Evolutionary conservation across 2,113 vertebrate genomes (phyloP).

Genomic region (Myodes glareolus): DNA sequence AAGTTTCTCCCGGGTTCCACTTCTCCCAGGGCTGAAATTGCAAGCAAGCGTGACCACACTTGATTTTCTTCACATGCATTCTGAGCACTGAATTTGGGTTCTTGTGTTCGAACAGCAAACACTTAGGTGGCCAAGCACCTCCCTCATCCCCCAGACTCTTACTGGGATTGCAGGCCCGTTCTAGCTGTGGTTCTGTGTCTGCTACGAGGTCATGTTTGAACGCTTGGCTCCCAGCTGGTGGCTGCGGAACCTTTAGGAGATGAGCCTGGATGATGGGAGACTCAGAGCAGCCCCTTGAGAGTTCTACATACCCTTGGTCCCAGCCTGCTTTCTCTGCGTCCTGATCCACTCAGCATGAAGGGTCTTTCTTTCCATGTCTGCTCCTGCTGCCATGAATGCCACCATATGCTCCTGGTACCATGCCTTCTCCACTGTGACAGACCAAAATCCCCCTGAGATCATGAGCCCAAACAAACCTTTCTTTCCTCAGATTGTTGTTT

Average conservation of each 20-base stretch:
- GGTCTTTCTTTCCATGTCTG: not conserved
- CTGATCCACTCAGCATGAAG: not conserved
- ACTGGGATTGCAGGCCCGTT: too few relatives aligned
- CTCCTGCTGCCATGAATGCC: not conserved
- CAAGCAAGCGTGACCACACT: not conserved
- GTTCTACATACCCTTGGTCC: not conserved
- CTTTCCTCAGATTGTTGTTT: not conserved
- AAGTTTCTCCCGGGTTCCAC: not conserved
- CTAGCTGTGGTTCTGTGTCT: not conserved
- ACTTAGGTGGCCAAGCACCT: not conserved
- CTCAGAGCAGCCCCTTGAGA: too few relatives aligned
- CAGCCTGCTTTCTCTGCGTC: not conserved
- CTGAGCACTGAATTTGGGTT: not conserved
- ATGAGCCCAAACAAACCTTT: not conserved
- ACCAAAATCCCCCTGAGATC: not conserved
- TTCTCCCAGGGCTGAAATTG: not conserved
- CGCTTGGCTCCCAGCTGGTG: not conserved
- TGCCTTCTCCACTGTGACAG: not conserved
- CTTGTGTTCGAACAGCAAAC: not conserved
- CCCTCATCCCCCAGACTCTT: not conserved
- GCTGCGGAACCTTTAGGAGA: not conserved
- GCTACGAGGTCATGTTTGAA: not conserved
- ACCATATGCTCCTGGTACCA: not conserved
- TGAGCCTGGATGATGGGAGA: not conserved
- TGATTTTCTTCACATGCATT: not conserved